Percentiles rank a stretch among this genome's conserved stretches.
Conservation (phyloP, 2,113 vertebrate genomes). For the Channa maculata region DNA sequence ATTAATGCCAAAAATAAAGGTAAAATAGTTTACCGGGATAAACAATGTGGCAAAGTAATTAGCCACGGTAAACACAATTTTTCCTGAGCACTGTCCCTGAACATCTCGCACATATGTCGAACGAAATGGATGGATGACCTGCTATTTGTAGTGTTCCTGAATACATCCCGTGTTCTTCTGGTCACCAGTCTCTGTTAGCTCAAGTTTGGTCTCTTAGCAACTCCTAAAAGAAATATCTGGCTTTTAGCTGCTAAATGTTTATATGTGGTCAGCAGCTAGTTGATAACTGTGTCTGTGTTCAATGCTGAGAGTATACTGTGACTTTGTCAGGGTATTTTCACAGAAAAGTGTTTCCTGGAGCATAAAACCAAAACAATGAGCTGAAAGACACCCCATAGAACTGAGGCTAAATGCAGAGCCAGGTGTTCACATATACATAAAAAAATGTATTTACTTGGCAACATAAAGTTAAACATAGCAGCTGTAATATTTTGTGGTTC, state of each 20-base stretch:
- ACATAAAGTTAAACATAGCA: not conserved
- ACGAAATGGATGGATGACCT: too few species aligned
- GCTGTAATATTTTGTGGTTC: not conserved
- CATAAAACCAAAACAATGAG: not conserved
- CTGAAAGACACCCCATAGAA: conserved; percentile 6
- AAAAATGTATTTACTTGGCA: not conserved
- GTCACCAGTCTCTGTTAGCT: too few species aligned
- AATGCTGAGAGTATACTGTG: not conserved
- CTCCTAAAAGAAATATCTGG: not conserved
- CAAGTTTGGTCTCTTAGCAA: too few species aligned
- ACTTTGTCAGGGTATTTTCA: not conserved
- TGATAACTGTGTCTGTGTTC: too few species aligned
- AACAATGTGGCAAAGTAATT: too few species aligned
- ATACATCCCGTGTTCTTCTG: too few species aligned
- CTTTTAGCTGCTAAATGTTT: not conserved
- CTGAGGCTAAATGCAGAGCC: not conserved
- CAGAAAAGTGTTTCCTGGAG: not conserved
- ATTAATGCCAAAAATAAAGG: too few species aligned
- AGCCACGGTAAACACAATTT: too few species aligned
- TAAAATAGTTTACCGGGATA: too few species aligned
- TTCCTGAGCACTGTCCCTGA: too few species aligned
- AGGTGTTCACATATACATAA: not conserved
- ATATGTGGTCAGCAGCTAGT: not conserved
- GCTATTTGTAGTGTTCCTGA: too few species aligned
- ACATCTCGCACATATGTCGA: too few species aligned